phyloP scores from a whole-genome alignment of 2,888 invertebrate genomes.

The Stenodema calcarata region DNA sequence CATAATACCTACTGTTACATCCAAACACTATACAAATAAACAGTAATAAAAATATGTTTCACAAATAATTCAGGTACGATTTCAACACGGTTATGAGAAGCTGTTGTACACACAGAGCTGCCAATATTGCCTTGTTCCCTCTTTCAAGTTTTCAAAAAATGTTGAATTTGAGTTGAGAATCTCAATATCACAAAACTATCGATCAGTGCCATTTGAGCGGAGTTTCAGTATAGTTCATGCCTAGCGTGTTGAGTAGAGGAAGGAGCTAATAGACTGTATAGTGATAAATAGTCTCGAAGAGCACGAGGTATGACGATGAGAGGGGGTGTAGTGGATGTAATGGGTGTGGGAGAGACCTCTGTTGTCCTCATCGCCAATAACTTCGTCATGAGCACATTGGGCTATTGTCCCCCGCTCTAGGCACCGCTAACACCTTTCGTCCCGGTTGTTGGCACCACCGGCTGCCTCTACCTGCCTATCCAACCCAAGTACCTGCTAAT shows the following conservation, averaged over 20 bases:
- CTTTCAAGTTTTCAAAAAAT: too few relatives aligned
- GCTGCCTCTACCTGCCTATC: background rate
- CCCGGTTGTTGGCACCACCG: background rate
- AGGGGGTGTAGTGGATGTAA: background rate
- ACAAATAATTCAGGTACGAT: too few relatives aligned
- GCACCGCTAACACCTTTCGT: background rate
- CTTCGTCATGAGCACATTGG: background rate
- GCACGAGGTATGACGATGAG: background rate
- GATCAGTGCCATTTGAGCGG: too few relatives aligned
- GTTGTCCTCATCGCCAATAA: slow-evolving; percentile 1
- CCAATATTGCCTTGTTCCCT: too few relatives aligned
- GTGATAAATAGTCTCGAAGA: background rate
- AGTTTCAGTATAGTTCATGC: background rate
- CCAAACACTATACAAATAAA: too few relatives aligned
- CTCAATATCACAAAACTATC: too few relatives aligned
- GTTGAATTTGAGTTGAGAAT: too few relatives aligned
- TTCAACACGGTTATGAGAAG: too few relatives aligned
- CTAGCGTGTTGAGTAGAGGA: background rate
- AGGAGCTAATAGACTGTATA: background rate
- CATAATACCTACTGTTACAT: too few relatives aligned
- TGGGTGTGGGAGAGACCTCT: slow-evolving; percentile 8
- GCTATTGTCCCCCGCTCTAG: background rate
- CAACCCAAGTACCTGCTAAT: background rate
- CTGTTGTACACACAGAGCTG: too few relatives aligned
- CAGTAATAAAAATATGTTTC: too few relatives aligned